These are phyloP conservation scores for Darevskia nairensis DNA, from an alignment of 2,797 vertebrate species.

Conservation along the genomic window DNA sequence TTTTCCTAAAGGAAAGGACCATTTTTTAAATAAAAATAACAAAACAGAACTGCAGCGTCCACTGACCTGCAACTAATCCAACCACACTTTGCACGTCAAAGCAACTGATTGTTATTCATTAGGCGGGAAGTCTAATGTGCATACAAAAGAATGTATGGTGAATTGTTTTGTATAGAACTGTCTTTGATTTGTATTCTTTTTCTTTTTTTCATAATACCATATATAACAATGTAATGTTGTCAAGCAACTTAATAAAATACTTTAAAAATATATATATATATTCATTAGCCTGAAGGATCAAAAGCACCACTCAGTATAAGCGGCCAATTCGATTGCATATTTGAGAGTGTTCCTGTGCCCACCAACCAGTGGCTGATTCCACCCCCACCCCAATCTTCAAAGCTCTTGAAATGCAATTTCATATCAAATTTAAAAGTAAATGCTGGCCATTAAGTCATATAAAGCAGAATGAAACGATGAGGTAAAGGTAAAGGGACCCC, in stretches of 20 bases:
- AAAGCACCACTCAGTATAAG: fast-evolving
- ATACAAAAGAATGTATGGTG: too few relatives aligned
- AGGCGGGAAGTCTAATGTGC: background rate
- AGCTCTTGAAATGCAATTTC: fast-evolving
- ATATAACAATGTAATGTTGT: too few relatives aligned
- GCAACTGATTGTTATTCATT: background rate
- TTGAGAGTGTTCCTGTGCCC: constrained; percentile 38
- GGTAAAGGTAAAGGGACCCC: too few relatives aligned
- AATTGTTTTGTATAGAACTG: too few relatives aligned
- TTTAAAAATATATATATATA: background rate
- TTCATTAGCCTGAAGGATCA: fast-evolving
- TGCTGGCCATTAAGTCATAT: fast-evolving
- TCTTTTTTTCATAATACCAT: too few relatives aligned
- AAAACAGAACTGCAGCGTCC: background rate
- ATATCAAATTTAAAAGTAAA: fast-evolving
- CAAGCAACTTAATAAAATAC: too few relatives aligned
- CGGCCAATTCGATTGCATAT: background rate
- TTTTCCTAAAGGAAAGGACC: background rate
- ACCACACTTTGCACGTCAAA: background rate
- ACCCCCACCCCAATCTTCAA: constrained; percentile 20
- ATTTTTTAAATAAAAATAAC: too few relatives aligned
- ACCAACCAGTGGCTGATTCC: constrained; percentile 40
- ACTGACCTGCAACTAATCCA: fast-evolving
- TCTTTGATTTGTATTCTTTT: too few relatives aligned
- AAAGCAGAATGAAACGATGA: background rate